A percentile compares a stretch with the other conserved stretches of the same genome.
These are phyloP conservation scores for Sebastes kiyomatsui DNA, from an alignment of 2,797 vertebrate genomes.

Conservation along the genomic window DNA sequence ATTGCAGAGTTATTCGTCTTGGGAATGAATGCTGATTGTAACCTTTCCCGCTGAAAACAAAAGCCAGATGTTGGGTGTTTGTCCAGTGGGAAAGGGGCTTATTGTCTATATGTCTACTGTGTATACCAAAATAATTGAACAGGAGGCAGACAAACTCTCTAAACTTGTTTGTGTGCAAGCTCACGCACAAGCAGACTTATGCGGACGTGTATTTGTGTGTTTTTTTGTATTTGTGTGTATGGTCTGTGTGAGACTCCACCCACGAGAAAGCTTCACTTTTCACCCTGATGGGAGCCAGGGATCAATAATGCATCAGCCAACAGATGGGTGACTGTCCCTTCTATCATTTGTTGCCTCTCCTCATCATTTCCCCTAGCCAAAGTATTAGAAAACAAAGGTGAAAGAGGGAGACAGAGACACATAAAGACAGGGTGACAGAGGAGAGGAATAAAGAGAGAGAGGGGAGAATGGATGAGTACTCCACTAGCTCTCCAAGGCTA, in stretches of 20 bases:
- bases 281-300: conserved; percentile 59
- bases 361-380: conserved; percentile 62
- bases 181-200: not conserved
- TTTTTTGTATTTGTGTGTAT: not conserved
- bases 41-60: not conserved
- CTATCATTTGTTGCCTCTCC: conserved; percentile 71
- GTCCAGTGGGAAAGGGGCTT: not conserved
- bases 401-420: conserved; percentile 30
- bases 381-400: conserved; percentile 68
- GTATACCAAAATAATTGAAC: conserved; percentile 9
- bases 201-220: conserved; percentile 17
- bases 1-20: not conserved
- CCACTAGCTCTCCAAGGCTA: conserved; percentile 7
- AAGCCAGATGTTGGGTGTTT: not conserved
- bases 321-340: conserved; percentile 71
- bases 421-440: conserved; percentile 35
- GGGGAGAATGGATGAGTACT: conserved; percentile 5
- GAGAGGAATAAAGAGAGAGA: conserved; percentile 12
- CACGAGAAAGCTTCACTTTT: conserved; percentile 67
- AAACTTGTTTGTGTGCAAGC: not conserved
- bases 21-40: not conserved
- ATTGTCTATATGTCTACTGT: not conserved
- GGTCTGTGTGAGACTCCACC: conserved; percentile 27
- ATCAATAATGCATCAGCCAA: conserved; percentile 81
- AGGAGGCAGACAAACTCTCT: not conserved